These are phyloP conservation scores for Chloroceryle inda DNA, from an alignment of 2,797 vertebrate genomes.

Conservation along the genomic window DNA sequence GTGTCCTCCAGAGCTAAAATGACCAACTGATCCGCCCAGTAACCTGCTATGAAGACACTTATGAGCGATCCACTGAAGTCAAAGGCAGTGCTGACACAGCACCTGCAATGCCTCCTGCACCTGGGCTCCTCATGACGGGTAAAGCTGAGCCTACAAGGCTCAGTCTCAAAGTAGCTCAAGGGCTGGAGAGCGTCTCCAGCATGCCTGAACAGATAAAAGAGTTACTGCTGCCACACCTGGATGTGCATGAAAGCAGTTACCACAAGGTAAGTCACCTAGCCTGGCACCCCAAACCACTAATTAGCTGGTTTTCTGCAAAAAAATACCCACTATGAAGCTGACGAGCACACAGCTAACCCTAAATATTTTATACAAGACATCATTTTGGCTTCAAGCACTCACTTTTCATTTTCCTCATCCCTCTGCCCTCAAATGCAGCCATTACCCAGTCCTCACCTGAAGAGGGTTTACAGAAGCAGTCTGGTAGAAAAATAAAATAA, in stretches of 20 bases:
- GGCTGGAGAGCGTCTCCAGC: neutral
- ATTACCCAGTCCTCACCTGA: neutral
- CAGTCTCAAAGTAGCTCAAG: neutral
- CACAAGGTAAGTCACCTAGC: fast-evolving
- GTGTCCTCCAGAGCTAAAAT: neutral
- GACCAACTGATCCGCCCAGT: neutral
- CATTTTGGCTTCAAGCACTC: neutral
- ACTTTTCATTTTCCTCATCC: neutral
- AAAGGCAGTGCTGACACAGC: neutral
- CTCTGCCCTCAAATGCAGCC: neutral
- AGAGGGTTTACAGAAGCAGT: neutral
- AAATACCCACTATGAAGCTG: fast-evolving
- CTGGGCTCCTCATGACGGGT: neutral
- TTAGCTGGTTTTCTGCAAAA: neutral
- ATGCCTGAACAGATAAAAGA: neutral
- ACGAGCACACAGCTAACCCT: fast-evolving
- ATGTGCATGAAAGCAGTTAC: fast-evolving
- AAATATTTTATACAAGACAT: neutral
- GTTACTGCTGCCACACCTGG: neutral
- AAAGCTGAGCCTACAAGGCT: neutral
- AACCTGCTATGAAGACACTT: neutral
- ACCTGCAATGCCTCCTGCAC: neutral
- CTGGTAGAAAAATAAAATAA: neutral
- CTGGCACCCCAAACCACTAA: neutral
- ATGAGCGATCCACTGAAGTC: neutral